Evolutionary conservation across 1,140 invertebrate genomes (phyloP).

Genomic region (Anagrus nilaparvatae): DNA sequence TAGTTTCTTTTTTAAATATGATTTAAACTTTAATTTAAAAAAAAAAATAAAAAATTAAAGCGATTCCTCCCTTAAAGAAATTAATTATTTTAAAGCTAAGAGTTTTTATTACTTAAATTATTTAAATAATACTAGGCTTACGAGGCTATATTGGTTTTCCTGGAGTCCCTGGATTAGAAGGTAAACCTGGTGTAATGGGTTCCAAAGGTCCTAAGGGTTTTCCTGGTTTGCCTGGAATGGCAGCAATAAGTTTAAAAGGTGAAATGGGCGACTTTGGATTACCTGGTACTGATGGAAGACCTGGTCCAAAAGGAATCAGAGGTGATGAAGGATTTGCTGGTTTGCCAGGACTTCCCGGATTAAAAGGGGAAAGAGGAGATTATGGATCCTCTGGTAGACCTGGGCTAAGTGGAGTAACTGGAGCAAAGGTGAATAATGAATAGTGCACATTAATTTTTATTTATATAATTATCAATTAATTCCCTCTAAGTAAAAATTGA

Average conservation of each 20-base stretch:
- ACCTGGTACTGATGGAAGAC: slow-evolving; percentile 33
- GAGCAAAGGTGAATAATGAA: slow-evolving; percentile 33
- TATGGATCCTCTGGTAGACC: slow-evolving; percentile 41
- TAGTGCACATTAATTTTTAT: too few species aligned
- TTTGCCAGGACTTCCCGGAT: slow-evolving; percentile 26
- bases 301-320: slow-evolving; percentile 35
- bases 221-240: slow-evolving; percentile 27
- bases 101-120: background rate
- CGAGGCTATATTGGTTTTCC: slow-evolving; percentile 31
- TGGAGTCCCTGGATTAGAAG: slow-evolving; percentile 40
- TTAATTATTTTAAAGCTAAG: background rate
- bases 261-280: slow-evolving; percentile 38
- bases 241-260: slow-evolving; percentile 39
- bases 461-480: too few species aligned
- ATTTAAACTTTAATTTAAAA: too few species aligned
- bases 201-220: slow-evolving; percentile 43
- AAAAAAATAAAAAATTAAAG: too few species aligned
- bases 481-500: too few species aligned
- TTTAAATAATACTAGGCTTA: slow-evolving; percentile 17
- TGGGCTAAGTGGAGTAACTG: slow-evolving; percentile 39
- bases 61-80: too few species aligned
- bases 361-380: slow-evolving; percentile 42
- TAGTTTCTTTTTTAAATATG: too few species aligned
- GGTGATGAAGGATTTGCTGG: slow-evolving; percentile 28
- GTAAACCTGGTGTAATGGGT: slow-evolving; percentile 40